Conservation (phyloP, 2,888 invertebrate species). For the Aquatica leii region DNA sequence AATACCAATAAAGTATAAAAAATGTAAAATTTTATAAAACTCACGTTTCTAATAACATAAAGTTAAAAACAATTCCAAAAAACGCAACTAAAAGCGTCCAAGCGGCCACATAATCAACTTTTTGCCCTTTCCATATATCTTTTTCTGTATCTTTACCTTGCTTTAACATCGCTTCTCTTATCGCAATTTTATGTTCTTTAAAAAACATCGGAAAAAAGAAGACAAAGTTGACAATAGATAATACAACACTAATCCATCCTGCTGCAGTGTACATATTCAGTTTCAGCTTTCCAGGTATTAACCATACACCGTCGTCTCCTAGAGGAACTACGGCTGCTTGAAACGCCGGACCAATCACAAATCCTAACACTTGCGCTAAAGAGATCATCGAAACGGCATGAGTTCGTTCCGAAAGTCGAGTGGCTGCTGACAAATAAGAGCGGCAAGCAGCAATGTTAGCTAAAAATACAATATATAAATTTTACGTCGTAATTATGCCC, state of each 20-base stretch:
- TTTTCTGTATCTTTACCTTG: slow-evolving; percentile 77
- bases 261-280: slow-evolving; percentile 89
- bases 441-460: slow-evolving; percentile 86
- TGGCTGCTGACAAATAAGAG: slow-evolving; percentile 85
- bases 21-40: slow-evolving; percentile 40
- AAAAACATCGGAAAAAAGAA: slow-evolving; percentile 80
- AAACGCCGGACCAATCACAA: slow-evolving; percentile 84
- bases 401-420: slow-evolving; percentile 80
- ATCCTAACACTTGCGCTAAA: slow-evolving; percentile 85
- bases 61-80: slow-evolving; percentile 86
- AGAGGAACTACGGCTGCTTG: slow-evolving; percentile 84
- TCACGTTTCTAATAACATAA: slow-evolving; percentile 85
- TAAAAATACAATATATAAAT: slow-evolving; percentile 53
- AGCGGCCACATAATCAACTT: slow-evolving; percentile 78
- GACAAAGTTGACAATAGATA: slow-evolving; percentile 75
- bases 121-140: slow-evolving; percentile 74
- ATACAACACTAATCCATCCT: slow-evolving; percentile 83
- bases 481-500: too few species aligned
- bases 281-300: slow-evolving; percentile 65
- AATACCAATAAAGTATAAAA: background rate
- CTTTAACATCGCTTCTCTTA: slow-evolving; percentile 78
- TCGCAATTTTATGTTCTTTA: slow-evolving; percentile 79
- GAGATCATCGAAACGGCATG: slow-evolving; percentile 85
- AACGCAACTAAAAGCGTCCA: slow-evolving; percentile 84
- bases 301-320: slow-evolving; percentile 69